Conservation (phyloP, 2,888 invertebrate species). For the Heliconius aoede region DNA sequence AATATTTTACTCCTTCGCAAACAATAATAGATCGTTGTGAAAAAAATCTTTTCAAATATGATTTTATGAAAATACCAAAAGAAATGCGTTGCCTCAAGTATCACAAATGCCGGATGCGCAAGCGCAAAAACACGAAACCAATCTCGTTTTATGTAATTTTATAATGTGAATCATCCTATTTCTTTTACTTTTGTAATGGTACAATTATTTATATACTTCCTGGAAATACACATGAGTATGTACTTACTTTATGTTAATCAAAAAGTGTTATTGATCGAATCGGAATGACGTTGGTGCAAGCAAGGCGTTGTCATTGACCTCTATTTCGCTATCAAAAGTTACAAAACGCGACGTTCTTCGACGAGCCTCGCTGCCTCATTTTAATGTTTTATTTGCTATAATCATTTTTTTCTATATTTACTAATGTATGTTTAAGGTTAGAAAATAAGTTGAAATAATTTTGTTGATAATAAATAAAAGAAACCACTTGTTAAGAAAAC, state of each 20-base stretch:
- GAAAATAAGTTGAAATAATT: background rate
- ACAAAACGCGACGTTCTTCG: constrained; percentile 70
- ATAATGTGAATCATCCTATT: constrained; percentile 48
- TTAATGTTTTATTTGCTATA: no score
- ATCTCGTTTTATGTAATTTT: constrained; percentile 52
- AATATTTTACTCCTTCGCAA: constrained; percentile 7
- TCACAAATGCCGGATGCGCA: constrained; percentile 50
- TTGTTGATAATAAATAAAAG: no score
- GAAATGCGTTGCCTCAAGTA: constrained; percentile 45
- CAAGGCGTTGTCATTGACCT: constrained; percentile 82
- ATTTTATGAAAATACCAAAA: constrained; percentile 45
- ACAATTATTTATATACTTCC: constrained; percentile 48
- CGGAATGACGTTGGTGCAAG: constrained; percentile 65
- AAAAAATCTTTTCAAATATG: constrained; percentile 44
- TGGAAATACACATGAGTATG: constrained; percentile 45
- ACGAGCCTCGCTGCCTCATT: constrained; percentile 64
- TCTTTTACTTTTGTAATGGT: constrained; percentile 48
- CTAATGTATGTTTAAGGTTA: background rate
- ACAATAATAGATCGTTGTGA: constrained; percentile 19
- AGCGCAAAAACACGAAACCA: constrained; percentile 59
- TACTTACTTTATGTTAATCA: constrained; percentile 43
- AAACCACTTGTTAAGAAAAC: background rate
- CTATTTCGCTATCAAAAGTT: constrained; percentile 76
- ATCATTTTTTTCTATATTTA: constrained; percentile 1
- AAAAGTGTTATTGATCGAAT: constrained; percentile 53